Base-by-base conservation (phyloP, 2,888 invertebrate genomes). In the Hofmannophila pseudospretella region DNA sequence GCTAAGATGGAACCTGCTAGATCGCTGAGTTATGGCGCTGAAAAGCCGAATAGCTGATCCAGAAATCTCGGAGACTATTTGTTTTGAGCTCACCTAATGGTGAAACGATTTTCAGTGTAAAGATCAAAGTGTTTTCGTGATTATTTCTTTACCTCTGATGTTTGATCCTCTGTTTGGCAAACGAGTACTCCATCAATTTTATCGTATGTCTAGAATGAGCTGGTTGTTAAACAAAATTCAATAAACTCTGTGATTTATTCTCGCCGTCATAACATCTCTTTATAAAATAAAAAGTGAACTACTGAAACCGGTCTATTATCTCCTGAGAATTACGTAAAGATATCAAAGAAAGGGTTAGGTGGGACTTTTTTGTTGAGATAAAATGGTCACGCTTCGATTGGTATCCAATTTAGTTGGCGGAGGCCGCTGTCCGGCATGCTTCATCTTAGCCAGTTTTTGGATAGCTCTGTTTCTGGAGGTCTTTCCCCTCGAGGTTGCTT, bases 341-440 rank as follows among this genome's bases (percentile, higher is more conserved):
- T 67, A 67, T 51, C 49, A 53, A 72, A 69, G 72, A 69, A 67
- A 71, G 68, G 73, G 69, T 71, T 59, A 54, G 50, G 41, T 34
- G 47, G 52, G 54, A 55, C 23, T 64, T 76, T 76, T 77, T 67
- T 67, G 61, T 72, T 16, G 38, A 65, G 64, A 74, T 68, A 69
- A 64, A 76, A 74, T 65, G 71, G 77, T 80, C 72, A 77, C 67
- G 81, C 67, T 68, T 67, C 71, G 71, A 72, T 78, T 61, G 76
- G 58, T 72, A 74, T 77, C 77, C 78, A 80, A 81, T 81, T 81
- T 80, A 79, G 67, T 72, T 62, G 61, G 64, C 55, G 58, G 61
- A 72, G 61, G 52, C 71, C 58, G 61, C 61, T 61, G 60, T 56
- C 57, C 49, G 54, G 50, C 23, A 16, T 16, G 16, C 5, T 16